Percentiles rank a stretch among this genome's conserved stretches.
Evolutionary conservation across 2,113 vertebrate genomes (phyloP).

Genomic region (Pseudorectes ferrugineus): DNA sequence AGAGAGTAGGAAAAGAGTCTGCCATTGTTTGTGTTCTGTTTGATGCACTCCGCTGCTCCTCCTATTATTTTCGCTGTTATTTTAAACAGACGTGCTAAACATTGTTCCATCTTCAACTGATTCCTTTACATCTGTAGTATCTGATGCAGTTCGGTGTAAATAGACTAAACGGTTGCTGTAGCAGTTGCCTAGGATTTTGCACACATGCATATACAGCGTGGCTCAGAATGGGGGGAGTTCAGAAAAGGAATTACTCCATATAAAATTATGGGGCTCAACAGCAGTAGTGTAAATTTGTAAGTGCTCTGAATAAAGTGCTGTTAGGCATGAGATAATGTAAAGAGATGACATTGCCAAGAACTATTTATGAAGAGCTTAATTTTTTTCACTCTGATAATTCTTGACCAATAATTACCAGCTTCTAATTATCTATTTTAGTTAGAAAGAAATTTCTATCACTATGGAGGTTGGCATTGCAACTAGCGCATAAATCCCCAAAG

Average conservation of each 20-base stretch:
- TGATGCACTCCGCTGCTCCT: not conserved
- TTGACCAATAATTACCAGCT: conserved; percentile 82
- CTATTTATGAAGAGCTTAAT: conserved; percentile 79
- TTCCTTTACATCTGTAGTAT: not conserved
- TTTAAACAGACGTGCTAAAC: conserved; percentile 30
- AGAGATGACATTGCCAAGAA: conserved; percentile 76
- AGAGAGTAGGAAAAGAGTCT: conserved; percentile 15
- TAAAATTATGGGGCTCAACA: conserved; percentile 66
- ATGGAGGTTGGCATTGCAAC: conserved; percentile 76
- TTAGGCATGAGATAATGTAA: conserved; percentile 72
- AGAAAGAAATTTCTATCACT: conserved; percentile 79
- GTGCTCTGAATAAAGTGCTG: conserved; percentile 63
- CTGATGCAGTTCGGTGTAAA: not conserved
- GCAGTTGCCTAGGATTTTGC: not conserved
- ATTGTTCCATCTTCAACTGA: not conserved
- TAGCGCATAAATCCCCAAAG: conserved; percentile 77
- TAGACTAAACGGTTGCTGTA: not conserved
- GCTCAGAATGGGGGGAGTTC: conserved; percentile 16
- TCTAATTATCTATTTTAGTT: conserved; percentile 83
- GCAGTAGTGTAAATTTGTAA: conserved; percentile 68
- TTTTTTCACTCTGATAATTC: conserved; percentile 84
- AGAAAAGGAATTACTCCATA: conserved; percentile 46
- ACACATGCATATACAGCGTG: not conserved
- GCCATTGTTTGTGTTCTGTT: not conserved
- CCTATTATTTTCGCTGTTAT: not conserved